These are phyloP conservation scores for Palythoa grandis DNA, from an alignment of 92 coral and sea anemone genomes.

Conservation along the genomic window DNA sequence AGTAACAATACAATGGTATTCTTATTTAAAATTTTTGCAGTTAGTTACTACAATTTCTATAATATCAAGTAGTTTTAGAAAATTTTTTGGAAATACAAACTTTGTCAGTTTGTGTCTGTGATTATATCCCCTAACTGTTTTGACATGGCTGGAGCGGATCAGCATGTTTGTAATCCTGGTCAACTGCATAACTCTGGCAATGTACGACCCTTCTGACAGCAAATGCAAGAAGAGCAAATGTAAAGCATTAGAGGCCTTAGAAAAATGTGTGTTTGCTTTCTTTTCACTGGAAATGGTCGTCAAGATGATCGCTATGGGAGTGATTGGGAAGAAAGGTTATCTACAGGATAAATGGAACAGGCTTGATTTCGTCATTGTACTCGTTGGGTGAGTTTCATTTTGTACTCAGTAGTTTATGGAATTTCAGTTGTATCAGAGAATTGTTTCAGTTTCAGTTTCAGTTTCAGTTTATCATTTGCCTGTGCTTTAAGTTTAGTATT, in stretches of 20 bases:
- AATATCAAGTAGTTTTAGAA: no score
- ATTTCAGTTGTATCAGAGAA: no score
- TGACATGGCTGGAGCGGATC: constrained; percentile 93
- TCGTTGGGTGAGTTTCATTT: constrained; percentile 77
- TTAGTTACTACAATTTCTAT: no score
- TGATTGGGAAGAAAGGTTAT: constrained; percentile 85
- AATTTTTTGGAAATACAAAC: no score
- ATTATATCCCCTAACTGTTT: constrained; percentile 62
- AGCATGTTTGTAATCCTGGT: constrained; percentile 89
- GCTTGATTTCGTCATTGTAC: constrained; percentile 87
- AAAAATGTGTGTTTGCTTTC: constrained; percentile 80
- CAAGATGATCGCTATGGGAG: constrained; percentile 97
- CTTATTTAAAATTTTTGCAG: no score
- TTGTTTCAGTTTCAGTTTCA: no score
- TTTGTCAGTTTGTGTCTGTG: no score
- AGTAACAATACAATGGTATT: no score
- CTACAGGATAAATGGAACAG: constrained; percentile 94
- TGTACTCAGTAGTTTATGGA: neutral
- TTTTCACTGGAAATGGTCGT: constrained; percentile 88
- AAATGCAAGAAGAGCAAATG: constrained; percentile 65
- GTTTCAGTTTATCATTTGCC: no score
- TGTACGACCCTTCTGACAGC: constrained; percentile 86
- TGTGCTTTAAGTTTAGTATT: no score
- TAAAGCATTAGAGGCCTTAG: constrained; percentile 71
- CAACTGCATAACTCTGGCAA: constrained; percentile 91